phyloP scores from a whole-genome alignment of 2,888 invertebrate genomes.

The Trichopria drosophilae region DNA sequence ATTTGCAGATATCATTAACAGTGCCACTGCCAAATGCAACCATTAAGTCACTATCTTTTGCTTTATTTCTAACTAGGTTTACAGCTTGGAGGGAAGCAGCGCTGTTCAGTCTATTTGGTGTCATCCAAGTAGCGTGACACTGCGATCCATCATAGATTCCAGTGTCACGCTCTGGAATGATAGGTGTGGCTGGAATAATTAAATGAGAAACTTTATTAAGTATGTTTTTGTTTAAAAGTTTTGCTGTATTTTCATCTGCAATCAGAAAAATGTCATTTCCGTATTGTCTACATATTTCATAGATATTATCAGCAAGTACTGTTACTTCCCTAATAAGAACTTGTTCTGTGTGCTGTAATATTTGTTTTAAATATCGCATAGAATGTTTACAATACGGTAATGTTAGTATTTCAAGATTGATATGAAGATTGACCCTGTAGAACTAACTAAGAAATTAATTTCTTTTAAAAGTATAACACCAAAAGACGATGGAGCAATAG shows the following conservation, averaged over 20 bases:
- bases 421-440: conserved; percentile 17
- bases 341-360: conserved; percentile 17
- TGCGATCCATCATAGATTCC: too few relatives aligned
- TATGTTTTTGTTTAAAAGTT: conserved; percentile 19
- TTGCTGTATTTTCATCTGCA: conserved; percentile 21
- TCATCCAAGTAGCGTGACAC: too few relatives aligned
- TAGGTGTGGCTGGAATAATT: conserved; percentile 12
- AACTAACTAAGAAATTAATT: conserved; percentile 8
- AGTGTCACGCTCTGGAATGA: too few relatives aligned
- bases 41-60: conserved; percentile 23
- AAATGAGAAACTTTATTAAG: conserved; percentile 17
- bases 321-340: conserved; percentile 17
- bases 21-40: conserved; percentile 20
- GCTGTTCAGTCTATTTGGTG: conserved; percentile 1
- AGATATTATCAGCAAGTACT: conserved; percentile 19
- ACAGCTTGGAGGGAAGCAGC: conserved; percentile 17
- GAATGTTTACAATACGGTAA: conserved; percentile 17
- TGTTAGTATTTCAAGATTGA: conserved; percentile 19
- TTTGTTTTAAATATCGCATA: conserved; percentile 19
- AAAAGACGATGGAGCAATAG: conserved; percentile 10
- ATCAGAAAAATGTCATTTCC: conserved; percentile 19
- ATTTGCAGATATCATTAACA: conserved; percentile 17
- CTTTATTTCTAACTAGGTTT: conserved; percentile 23
- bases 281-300: conserved; percentile 18
- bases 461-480: conserved; percentile 14